Conservation (phyloP, 2,888 invertebrate genomes). For the Lumbricus terrestris region DNA sequence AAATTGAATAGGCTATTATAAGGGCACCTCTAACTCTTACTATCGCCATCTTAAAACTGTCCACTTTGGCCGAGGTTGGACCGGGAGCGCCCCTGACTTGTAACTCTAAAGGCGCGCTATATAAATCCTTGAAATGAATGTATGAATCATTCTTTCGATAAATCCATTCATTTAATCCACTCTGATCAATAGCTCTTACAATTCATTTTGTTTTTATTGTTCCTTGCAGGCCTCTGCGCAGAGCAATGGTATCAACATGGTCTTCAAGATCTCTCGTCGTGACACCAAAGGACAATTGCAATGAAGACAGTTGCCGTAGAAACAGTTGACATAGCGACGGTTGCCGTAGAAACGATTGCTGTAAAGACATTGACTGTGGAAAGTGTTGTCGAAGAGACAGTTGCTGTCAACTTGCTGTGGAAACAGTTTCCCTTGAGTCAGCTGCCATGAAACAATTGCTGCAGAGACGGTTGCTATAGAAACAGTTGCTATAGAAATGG, state of each 20-base stretch:
- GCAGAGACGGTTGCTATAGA: neutral
- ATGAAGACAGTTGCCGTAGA: neutral
- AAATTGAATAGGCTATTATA: too few relatives aligned
- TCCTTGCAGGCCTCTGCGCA: neutral
- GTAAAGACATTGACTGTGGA: neutral
- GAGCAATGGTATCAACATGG: neutral
- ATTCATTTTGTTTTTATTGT: neutral
- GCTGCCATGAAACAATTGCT: too few relatives aligned
- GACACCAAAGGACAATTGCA: too few relatives aligned
- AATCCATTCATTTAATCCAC: neutral
- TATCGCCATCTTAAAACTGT: too few relatives aligned
- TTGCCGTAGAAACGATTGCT: too few relatives aligned
- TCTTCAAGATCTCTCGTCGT: neutral
- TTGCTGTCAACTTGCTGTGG: neutral
- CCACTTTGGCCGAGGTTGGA: too few relatives aligned
- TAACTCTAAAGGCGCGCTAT: too few relatives aligned
- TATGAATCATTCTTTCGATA: too few relatives aligned
- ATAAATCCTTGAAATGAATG: too few relatives aligned
- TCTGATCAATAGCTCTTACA: neutral
- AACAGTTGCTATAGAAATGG: neutral
- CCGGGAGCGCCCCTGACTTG: too few relatives aligned
- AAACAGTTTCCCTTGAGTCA: neutral
- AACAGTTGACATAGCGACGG: neutral
- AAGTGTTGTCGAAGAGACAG: neutral
- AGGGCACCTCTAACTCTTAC: too few relatives aligned